Evolutionary conservation across 2,888 invertebrate species (phyloP), one percentile per base, ranked within the genome.

Genomic region (Meiosimyza decipiens): DNA sequence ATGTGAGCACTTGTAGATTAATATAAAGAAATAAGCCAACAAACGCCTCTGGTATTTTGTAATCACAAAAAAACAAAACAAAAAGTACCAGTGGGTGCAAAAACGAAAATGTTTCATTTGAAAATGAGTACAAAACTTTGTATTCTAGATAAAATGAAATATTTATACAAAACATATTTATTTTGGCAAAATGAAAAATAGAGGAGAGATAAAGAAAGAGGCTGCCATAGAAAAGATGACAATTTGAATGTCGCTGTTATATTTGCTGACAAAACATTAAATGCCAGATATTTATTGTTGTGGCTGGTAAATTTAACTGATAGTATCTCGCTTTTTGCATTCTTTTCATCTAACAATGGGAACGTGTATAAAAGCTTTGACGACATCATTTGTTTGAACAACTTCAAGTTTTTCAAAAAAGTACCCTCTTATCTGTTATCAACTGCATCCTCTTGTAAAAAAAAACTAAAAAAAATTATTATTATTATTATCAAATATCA

Each of bases 261-360:
- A 63, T 63, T 63, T 63, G 63, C 49, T 63, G 15, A 13, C 2
- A 54, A 54, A 54, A 54, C n/a, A 54, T 54, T 16, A 54, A 18
- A 6, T 47, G n/a, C 49, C 33, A 33, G 40, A 47, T 18, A 33
- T 63, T 63, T 63, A 13, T 57, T 13, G 4, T 57, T 13, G 57
- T 28, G 16, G 57, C 22, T 55, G 55, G 55, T 55, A 2, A 22
- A 22, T 22, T 22, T 22, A 22, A 22, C 22, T 22, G 22, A 22
- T 18, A 16, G 18, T 55, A 55, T 55, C 55, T 16, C 57, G 57
- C 57, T 57, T 18, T n/a, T 57, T 55, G 55, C 28, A 28, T 28
- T 28, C 28, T 40, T 40, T 2, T 40, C 40, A 40, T 40, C 40
- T 40, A 60, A 60, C 18, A 16, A 60, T 18, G 3, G 6, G 13